Conservation (phyloP, 2,888 invertebrate species). For the Perdita meconis region DNA sequence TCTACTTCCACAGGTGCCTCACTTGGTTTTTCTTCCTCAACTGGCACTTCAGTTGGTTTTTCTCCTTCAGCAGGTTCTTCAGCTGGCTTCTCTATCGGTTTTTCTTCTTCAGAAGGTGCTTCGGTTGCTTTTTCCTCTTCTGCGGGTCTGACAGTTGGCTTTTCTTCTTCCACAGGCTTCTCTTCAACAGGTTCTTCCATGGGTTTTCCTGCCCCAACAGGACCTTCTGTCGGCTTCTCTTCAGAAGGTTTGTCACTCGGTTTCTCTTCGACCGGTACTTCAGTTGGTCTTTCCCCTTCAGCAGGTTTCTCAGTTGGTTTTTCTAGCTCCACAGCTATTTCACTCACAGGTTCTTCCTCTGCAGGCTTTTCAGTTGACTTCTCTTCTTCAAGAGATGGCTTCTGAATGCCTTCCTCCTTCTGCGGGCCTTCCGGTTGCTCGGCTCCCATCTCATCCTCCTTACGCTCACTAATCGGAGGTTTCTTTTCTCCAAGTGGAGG, state of each 20-base stretch:
- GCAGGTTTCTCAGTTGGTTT: constrained; percentile 30
- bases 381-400: constrained; percentile 58
- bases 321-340: constrained; percentile 44
- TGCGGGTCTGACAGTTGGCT: constrained; percentile 28
- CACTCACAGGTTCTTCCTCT: constrained; percentile 49
- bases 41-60: constrained; percentile 4
- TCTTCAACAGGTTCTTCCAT: constrained; percentile 47
- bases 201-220: constrained; percentile 45
- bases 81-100: constrained; percentile 45
- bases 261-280: constrained; percentile 33
- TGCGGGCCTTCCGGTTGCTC: constrained; percentile 35
- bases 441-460: constrained; percentile 51
- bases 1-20: constrained; percentile 54
- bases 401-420: constrained; percentile 40
- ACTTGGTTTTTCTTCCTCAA: background rate
- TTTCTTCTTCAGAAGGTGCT: constrained; percentile 38
- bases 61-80: constrained; percentile 56
- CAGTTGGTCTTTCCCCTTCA: constrained; percentile 30
- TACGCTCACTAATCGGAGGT: constrained; percentile 51
- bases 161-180: constrained; percentile 56
- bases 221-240: constrained; percentile 49
- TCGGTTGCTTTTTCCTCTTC: constrained; percentile 56
- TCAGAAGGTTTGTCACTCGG: constrained; percentile 33
- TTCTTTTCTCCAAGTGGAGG: constrained; percentile 24
- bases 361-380: constrained; percentile 48